Conservation (phyloP, 2,797 vertebrate genomes). For the Parauchenoglanis ngamensis region DNA sequence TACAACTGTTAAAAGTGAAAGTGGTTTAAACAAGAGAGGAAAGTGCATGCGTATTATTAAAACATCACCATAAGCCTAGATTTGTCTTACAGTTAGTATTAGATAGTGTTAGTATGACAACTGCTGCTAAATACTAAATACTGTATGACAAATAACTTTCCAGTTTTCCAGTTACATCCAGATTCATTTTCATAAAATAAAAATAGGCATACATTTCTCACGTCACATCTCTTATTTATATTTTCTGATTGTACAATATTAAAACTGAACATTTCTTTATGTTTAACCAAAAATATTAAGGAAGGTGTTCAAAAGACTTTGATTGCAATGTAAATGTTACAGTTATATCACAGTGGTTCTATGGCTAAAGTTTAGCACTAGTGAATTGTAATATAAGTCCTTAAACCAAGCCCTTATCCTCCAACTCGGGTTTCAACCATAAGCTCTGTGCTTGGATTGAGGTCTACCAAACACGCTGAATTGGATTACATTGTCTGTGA, state of each 20-base stretch:
- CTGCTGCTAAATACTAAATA: too few species aligned
- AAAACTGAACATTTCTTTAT: not conserved
- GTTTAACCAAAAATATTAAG: not conserved
- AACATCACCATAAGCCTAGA: not conserved
- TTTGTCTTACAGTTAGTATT: not conserved
- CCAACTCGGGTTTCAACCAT: not conserved
- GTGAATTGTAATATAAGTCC: not conserved
- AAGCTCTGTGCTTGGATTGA: not conserved
- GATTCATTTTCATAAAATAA: not conserved
- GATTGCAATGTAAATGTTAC: not conserved
- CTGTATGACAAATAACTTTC: not conserved
- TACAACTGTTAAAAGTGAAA: not conserved
- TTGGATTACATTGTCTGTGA: not conserved
- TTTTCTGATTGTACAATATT: not conserved
- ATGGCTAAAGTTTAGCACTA: not conserved
- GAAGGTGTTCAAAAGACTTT: not conserved
- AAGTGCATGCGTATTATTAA: not conserved
- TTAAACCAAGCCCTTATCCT: not conserved
- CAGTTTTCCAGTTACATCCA: not conserved
- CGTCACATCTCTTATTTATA: not conserved
- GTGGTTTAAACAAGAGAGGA: too few species aligned
- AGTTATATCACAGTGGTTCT: not conserved
- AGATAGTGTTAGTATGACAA: not conserved
- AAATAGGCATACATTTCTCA: not conserved
- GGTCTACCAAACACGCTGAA: not conserved